Base-by-base conservation (phyloP, 2,888 invertebrate genomes). In the Rhamnusium bicolor region DNA sequence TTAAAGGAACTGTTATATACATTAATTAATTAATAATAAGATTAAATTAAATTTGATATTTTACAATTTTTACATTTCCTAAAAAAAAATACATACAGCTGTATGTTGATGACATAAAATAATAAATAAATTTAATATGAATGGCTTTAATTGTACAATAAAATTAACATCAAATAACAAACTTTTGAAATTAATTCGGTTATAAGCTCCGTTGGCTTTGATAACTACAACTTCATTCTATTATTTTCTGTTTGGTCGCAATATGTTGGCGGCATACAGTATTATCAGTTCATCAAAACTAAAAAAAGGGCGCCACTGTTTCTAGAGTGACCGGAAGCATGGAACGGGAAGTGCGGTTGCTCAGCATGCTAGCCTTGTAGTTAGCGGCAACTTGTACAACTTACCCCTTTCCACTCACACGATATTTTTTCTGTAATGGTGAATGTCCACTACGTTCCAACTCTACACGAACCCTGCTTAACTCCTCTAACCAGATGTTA, bases 371-470 rank as follows among this genome's bases (percentile, higher is more conserved):
- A 77, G 79, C 72, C 76, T 69, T 79, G 80, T 80, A 84, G 83
- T 84, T 83, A 83, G 82, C 81, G 81, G 80, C 80, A 82, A 84
- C 81, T 84, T 84, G 80, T 79, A 80, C 80, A 83, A 85, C 81
- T 84, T 82, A 82, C 83, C 84, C 85, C 84, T 82, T 84, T 81
- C 82, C 78, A 79, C 80, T 77, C 76, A 79, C 77, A 81, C 82
- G 81, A 80, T 82, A 84, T 85, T 85, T 85, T n/a, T 85, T 85
- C 83, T 82, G 80, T 82, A 84, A 83, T 83, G 82, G 82, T 77
- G 83, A 79, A 80, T 82, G 76, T 79, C 78, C 71, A 73, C 73
- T 58, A 69, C 60, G 72, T 63, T 65, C 56, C 32, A 65, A 24
- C 32, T 65, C 32, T 19, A 29, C 51, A 46, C 51, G 53, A 29